Percentiles rank a stretch among this genome's conserved stretches.
Conservation (phyloP, 1,140 invertebrate genomes). For the Vanessa tameamea region DNA sequence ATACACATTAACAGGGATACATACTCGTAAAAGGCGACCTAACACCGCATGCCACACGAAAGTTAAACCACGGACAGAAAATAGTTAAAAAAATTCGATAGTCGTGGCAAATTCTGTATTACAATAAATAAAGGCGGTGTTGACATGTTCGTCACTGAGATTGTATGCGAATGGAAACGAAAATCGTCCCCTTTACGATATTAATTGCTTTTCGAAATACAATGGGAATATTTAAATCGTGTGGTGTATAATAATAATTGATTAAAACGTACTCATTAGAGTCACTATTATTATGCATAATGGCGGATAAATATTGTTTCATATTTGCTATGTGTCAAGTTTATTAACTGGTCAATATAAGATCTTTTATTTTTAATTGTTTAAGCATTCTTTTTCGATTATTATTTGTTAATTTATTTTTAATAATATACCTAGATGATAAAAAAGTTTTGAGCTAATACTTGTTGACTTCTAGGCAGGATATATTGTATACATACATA, state of each 20-base stretch:
- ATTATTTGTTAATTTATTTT: too few relatives aligned
- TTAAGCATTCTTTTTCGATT: too few relatives aligned
- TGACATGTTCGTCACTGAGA: neutral
- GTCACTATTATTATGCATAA: conserved; percentile 6
- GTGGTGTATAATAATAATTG: conserved; percentile 27
- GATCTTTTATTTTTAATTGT: neutral
- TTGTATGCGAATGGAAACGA: conserved; percentile 10
- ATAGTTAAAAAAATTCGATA: neutral
- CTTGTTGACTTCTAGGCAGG: too few relatives aligned
- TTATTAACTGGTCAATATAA: neutral
- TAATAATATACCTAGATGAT: too few relatives aligned
- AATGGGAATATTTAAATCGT: conserved; percentile 30
- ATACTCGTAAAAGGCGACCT: too few relatives aligned
- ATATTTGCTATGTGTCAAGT: conserved; percentile 5
- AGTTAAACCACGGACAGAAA: too few relatives aligned
- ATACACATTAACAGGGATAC: too few relatives aligned
- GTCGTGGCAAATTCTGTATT: neutral
- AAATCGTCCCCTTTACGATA: conserved; percentile 28
- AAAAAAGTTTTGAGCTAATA: too few relatives aligned
- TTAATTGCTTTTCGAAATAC: conserved; percentile 35
- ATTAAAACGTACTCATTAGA: conserved; percentile 15
- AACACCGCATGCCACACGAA: too few relatives aligned
- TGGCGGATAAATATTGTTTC: conserved; percentile 1
- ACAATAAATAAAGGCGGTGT: conserved; percentile 5
- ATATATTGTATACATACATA: too few relatives aligned